phyloP scores from a whole-genome alignment of 2,888 invertebrate species.

The Crocallis elinguaria region DNA sequence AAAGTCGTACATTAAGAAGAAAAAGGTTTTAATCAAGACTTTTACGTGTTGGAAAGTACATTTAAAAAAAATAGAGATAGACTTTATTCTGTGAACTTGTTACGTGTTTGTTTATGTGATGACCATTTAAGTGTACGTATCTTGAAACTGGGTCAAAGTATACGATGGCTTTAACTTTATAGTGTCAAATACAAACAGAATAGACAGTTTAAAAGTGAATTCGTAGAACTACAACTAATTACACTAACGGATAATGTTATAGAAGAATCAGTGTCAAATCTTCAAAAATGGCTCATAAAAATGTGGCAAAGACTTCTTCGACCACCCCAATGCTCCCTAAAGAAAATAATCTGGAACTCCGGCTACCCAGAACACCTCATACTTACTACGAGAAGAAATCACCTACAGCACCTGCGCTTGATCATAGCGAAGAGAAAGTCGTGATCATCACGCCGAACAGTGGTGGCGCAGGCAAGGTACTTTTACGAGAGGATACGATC shows the following conservation, averaged over 20 bases:
- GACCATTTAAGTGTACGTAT: too few species aligned
- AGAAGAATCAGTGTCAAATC: background rate
- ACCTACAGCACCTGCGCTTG: background rate
- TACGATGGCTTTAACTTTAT: too few species aligned
- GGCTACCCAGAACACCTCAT: background rate
- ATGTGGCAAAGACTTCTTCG: background rate
- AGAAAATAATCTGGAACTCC: background rate
- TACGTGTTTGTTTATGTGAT: too few species aligned
- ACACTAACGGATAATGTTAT: background rate
- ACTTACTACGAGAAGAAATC: background rate
- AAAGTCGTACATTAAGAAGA: too few species aligned
- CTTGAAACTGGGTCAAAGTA: too few species aligned
- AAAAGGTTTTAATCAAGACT: too few species aligned
- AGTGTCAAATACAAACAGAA: too few species aligned
- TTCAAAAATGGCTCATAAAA: slow-evolving; percentile 13
- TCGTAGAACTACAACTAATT: background rate
- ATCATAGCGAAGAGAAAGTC: slow-evolving; percentile 6
- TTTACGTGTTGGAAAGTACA: too few species aligned
- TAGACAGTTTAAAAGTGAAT: too few species aligned
- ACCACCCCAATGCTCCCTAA: slow-evolving; percentile 8
- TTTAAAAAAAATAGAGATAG: too few species aligned
- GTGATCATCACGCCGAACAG: slow-evolving; percentile 5
- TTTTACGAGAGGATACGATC: slow-evolving; percentile 75
- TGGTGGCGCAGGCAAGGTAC: slow-evolving; percentile 27
- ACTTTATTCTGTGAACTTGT: too few species aligned